Evolutionary conservation across 1,140 invertebrate genomes (phyloP), one percentile per base, ranked within the genome.

Genomic region (Dendroctonus valens): DNA sequence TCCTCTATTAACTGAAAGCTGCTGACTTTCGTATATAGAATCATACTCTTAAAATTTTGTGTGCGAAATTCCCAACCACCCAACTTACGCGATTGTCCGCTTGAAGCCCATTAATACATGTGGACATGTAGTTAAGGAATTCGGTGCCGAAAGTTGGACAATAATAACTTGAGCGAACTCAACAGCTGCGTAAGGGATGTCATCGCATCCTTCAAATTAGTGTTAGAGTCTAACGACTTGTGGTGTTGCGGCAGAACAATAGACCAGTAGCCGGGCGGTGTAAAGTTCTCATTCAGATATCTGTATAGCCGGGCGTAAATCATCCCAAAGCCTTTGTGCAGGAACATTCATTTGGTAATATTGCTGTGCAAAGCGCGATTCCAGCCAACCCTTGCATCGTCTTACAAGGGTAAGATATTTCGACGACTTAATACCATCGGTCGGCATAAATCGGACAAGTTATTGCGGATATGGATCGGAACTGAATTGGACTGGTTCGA

Each of bases 301-400:
- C 63, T 65, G 50, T 58, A 65, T 65, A 58, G 49, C 44, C 55
- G 55, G 26, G 44, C 55, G 59, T 65, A 65, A 65, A 58, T 65
- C 63, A 65, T 65, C 51, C 26, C 51, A 49, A 54, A 59, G 54
- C 54, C 54, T 65, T 65, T 65, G 63, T 65, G 63, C 55, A 46
- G 54, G 53, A 55, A 65, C 63, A 65, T 65, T 65, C 52, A 59
- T 65, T 65, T 41, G 63, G 46, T 65, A 65, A 58, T 65, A 58
- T 52, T 48, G 54, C 49, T 52, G 48, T 54, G 61, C 50, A 42
- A 63, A 63, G 52, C 41, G 48, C 48, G 58, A 59, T 41, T 49
- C 58, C 14, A 49, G 55, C 55, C 55, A 58, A 44, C 55, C 55
- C 55, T 55, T 55, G 26, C 9, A 39, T 26, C 41, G 55, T 14